Evolutionary conservation across 2,797 vertebrate species (phyloP), one percentile per base, ranked within the genome.

Genomic region (Protonibea diacanthus): DNA sequence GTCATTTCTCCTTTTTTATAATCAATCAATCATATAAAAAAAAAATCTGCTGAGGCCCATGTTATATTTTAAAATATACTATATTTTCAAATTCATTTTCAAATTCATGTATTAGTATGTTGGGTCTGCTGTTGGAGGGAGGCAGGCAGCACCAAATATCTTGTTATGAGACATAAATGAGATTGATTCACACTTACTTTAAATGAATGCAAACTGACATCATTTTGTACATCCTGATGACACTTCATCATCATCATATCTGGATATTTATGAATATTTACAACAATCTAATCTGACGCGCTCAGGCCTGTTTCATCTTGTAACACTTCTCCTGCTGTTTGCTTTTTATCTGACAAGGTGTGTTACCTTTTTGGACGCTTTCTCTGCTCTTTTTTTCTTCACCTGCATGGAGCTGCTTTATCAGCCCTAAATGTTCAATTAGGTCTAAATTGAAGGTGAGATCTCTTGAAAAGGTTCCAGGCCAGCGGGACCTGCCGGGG

Each of bases 1-100:
- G 69, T 57, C 55, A 64, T 89, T 91, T 91, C 76, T 90, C 64
- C 69, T 83, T 72, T 87, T 82, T 58, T 90, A 53, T 58, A n/a
- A 76, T 74, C 42, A 44, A 29, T 45, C 1, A 21, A 11, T 33
- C 6, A 23, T 6, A 51, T 4, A 51, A 23, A 14, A 15, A 53
- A 1, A 2, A 18, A 68, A 12, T 2, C 25, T 78, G 49, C 53
- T 47, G 2, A 71, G 69, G 56, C 21, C 57, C 47, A 9, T 7
- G 61, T 59, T 47, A 57, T 15, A 33, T 38, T 71, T 63, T 2
- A n/a, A 33, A 40, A 45, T 6, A 33, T 13, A 40, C 20, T 20
- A 4, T 23, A 0, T 13, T 62, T 59, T 44, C 5, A 33, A 52
- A 67, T 20, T n/a, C n/a, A n/a, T n/a, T n/a, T n/a, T n/a, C n/a